Evolutionary conservation across 1,140 invertebrate species (phyloP).

Genomic region (Nebria ingens): DNA sequence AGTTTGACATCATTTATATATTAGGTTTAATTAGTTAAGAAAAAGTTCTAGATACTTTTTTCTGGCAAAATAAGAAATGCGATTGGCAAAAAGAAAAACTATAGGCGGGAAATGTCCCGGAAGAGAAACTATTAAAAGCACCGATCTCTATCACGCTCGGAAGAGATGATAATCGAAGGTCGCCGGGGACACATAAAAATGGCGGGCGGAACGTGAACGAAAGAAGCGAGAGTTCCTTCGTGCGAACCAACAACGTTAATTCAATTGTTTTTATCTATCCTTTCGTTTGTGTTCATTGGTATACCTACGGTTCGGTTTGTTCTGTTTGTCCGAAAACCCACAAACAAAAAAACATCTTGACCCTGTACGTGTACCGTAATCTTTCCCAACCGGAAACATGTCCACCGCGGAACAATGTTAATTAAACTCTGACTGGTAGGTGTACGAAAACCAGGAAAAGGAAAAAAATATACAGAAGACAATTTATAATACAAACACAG

Average conservation of each 20-base stretch:
- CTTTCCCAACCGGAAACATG: neutral
- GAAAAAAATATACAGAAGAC: conserved; percentile 6
- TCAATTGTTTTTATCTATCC: conserved; percentile 7
- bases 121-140: conserved; percentile 1
- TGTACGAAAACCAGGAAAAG: neutral
- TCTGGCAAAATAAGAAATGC: no score
- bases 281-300: neutral
- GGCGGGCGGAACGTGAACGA: neutral
- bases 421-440: neutral
- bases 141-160: neutral
- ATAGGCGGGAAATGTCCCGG: neutral
- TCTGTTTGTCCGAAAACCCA: neutral
- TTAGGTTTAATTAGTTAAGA: no score
- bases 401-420: neutral
- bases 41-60: no score
- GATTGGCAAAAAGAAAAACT: no score
- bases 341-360: neutral
- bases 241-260: conserved; percentile 8
- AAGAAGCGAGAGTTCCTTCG: neutral
- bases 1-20: no score
- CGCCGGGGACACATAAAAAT: conserved; percentile 1
- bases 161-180: conserved; percentile 2
- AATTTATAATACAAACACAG: conserved; percentile 6
- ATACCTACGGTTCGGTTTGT: neutral
- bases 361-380: neutral